Evolutionary conservation across 2,113 vertebrate species (phyloP).

Genomic region (Pelodiscus sinensis): DNA sequence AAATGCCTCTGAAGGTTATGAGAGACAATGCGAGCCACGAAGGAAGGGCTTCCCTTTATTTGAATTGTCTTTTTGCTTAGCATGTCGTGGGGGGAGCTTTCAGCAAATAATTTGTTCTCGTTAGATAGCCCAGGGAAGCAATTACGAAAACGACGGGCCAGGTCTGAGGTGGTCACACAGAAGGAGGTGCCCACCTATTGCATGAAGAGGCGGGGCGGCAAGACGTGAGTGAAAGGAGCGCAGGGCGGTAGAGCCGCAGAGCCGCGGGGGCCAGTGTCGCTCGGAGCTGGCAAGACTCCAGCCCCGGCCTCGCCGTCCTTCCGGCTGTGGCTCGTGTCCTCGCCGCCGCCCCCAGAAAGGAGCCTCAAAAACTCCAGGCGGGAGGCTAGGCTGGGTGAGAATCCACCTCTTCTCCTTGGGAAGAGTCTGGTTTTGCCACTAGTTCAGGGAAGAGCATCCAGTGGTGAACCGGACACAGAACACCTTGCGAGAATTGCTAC

Average conservation of each 20-base stretch:
- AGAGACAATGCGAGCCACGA: conserved; percentile 64
- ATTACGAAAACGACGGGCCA: not conserved
- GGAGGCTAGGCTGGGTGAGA: not conserved
- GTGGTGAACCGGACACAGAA: no score
- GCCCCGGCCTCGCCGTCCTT: not conserved
- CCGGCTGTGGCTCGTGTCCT: not conserved
- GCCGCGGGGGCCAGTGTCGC: not conserved
- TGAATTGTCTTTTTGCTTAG: conserved; percentile 55
- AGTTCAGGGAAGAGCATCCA: not conserved
- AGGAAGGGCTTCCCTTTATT: conserved; percentile 56
- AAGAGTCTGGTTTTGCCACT: not conserved
- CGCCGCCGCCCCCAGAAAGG: not conserved
- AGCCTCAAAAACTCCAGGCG: not conserved
- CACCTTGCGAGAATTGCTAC: not conserved
- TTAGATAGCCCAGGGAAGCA: not conserved
- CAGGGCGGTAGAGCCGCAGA: not conserved
- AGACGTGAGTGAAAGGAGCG: not conserved
- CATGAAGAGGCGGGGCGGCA: not conserved
- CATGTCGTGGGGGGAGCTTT: conserved; percentile 1
- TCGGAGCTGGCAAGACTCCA: not conserved
- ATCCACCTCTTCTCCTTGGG: not conserved
- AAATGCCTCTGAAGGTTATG: conserved; percentile 71
- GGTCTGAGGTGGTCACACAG: rapidly evolving
- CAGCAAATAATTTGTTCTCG: not conserved
- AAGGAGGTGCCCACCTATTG: not conserved